Percentiles rank a stretch among this genome's conserved stretches.
Conservation (phyloP, 1,140 invertebrate species). For the Tigriopus japonicus region DNA sequence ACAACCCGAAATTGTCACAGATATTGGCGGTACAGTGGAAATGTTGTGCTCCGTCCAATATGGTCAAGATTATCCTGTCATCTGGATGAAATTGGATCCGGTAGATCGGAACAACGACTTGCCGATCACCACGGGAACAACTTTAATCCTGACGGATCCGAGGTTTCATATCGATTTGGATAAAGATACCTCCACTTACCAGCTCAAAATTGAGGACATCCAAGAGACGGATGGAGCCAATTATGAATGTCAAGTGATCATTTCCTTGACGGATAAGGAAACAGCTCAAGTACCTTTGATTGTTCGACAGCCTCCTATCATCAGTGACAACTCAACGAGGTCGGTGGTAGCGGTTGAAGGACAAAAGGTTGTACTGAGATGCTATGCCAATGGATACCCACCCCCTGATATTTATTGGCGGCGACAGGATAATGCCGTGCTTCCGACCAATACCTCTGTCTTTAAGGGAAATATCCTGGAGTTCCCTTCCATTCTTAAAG, state of each 20-base stretch:
- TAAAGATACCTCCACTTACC: conserved; percentile 51
- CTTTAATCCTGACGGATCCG: conserved; percentile 63
- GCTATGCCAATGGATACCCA: conserved; percentile 51
- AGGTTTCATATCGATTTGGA: conserved; percentile 66
- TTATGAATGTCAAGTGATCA: conserved; percentile 67
- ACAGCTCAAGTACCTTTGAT: conserved; percentile 60
- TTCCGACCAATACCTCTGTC: conserved; percentile 67
- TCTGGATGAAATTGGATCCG: conserved; percentile 53
- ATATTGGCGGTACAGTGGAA: conserved; percentile 10
- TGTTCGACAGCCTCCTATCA: conserved; percentile 65
- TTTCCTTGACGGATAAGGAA: conserved; percentile 53
- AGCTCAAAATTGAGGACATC: conserved; percentile 69
- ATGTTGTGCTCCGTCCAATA: conserved; percentile 13
- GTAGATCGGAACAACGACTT: conserved; percentile 34
- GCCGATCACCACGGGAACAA: conserved; percentile 53
- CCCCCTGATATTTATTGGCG: conserved; percentile 67
- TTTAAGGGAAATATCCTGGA: conserved; percentile 61
- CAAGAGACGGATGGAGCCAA: conserved; percentile 78
- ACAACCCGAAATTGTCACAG: conserved; percentile 13
- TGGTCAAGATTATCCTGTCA: conserved; percentile 32
- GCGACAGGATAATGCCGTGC: conserved; percentile 73
- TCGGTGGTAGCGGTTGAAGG: conserved; percentile 63
- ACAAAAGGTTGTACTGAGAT: conserved; percentile 55
- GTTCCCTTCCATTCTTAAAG: conserved; percentile 54
- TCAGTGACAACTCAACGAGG: conserved; percentile 76